These are phyloP conservation scores for Troides helena DNA, from an alignment of 2,888 invertebrate genomes.

Conservation along the genomic window DNA sequence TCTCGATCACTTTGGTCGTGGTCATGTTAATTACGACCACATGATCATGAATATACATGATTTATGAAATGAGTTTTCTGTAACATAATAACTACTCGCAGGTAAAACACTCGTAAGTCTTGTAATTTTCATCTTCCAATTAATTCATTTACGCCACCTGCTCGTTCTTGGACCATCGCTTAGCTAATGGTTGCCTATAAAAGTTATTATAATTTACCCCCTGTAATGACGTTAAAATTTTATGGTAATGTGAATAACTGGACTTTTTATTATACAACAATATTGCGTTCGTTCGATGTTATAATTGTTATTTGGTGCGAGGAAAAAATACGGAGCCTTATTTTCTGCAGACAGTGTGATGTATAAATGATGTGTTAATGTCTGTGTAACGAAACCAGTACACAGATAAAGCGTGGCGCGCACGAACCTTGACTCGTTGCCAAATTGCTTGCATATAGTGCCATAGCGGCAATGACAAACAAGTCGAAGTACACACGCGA, in stretches of 20 bases:
- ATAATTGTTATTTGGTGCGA: slow-evolving; percentile 24
- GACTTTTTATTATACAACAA: slow-evolving; percentile 13
- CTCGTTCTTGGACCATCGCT: too few relatives aligned
- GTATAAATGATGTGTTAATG: slow-evolving; percentile 20
- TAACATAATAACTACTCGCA: too few relatives aligned
- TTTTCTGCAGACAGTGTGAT: slow-evolving; percentile 15
- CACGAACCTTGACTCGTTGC: slow-evolving; percentile 23
- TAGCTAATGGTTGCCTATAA: too few relatives aligned
- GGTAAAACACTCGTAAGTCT: too few relatives aligned
- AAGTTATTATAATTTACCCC: too few relatives aligned
- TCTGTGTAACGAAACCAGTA: slow-evolving; percentile 8
- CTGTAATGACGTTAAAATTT: background rate
- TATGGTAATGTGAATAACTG: background rate
- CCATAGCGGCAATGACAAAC: slow-evolving; percentile 15
- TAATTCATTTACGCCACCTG: too few relatives aligned
- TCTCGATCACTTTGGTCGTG: too few relatives aligned
- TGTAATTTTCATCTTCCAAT: too few relatives aligned
- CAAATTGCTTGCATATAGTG: slow-evolving; percentile 14
- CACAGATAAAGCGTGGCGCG: slow-evolving; percentile 13
- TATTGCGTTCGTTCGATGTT: slow-evolving; percentile 16
- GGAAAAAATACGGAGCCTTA: slow-evolving; percentile 15
- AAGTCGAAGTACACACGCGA: background rate
- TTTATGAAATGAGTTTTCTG: too few relatives aligned
- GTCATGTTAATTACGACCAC: too few relatives aligned
- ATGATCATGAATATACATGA: too few relatives aligned